These are phyloP conservation scores for Chelidonichthys spinosus DNA, from an alignment of 2,797 vertebrate species.

Conservation along the genomic window DNA sequence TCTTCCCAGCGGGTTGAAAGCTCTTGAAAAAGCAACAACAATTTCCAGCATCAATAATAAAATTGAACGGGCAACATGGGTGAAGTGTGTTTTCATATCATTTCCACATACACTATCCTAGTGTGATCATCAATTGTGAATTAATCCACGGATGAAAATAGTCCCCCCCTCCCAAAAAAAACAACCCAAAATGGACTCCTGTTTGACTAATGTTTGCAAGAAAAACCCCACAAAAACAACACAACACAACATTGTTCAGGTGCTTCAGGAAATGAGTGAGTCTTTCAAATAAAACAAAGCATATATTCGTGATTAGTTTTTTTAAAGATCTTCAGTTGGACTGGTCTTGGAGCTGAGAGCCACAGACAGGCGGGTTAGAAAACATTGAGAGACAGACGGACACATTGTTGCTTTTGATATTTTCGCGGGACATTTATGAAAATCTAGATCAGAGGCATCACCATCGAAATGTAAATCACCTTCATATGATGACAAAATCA, in stretches of 20 bases:
- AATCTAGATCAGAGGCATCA: neutral
- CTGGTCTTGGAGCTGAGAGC: neutral
- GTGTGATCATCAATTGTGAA: too few relatives aligned
- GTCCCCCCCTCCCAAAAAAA: neutral
- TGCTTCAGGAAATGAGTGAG: neutral
- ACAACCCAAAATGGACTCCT: neutral
- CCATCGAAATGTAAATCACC: neutral
- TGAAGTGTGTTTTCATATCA: neutral
- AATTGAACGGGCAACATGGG: neutral
- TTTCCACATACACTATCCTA: neutral
- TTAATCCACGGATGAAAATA: constrained; percentile 2
- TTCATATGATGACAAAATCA: constrained; percentile 25
- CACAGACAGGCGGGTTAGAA: neutral
- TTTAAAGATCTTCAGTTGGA: neutral
- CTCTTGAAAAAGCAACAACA: neutral
- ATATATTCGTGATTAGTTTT: neutral
- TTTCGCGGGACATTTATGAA: neutral
- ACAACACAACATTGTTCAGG: neutral
- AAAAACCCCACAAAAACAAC: neutral
- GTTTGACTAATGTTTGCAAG: neutral
- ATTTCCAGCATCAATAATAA: neutral
- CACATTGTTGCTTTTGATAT: neutral
- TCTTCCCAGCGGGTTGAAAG: neutral
- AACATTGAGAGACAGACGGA: neutral
- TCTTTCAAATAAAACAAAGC: neutral